phyloP scores from a whole-genome alignment of 2,888 invertebrate genomes.

The Acleris holmiana region DNA sequence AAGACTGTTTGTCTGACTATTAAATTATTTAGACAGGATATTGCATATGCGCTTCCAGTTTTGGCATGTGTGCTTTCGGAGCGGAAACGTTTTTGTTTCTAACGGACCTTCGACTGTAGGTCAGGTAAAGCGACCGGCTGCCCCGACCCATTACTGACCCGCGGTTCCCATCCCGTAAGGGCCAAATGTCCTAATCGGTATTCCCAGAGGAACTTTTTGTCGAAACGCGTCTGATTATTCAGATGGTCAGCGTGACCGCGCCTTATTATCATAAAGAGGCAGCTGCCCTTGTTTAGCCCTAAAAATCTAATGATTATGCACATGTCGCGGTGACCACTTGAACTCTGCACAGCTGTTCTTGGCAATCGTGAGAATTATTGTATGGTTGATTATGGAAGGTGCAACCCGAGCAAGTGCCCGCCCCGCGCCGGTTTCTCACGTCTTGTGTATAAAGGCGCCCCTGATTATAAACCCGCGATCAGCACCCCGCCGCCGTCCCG shows the following conservation, averaged over 20 bases:
- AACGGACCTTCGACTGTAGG: constrained; percentile 64
- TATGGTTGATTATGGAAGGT: constrained; percentile 61
- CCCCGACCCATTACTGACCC: constrained; percentile 49
- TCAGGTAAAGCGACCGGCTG: constrained; percentile 70
- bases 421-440: constrained; percentile 78
- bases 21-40: constrained; percentile 64
- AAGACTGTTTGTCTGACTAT: constrained; percentile 54
- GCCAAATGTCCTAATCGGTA: constrained; percentile 52
- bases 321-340: constrained; percentile 65
- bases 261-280: constrained; percentile 66
- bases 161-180: constrained; percentile 47
- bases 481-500: constrained; percentile 60
- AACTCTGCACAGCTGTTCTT: constrained; percentile 63
- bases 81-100: constrained; percentile 74
- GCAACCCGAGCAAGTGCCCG: constrained; percentile 78
- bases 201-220: constrained; percentile 61
- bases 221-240: constrained; percentile 55
- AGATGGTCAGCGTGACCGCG: constrained; percentile 58
- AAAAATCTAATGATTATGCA: constrained; percentile 78
- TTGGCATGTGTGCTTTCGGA: constrained; percentile 61
- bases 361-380: constrained; percentile 73
- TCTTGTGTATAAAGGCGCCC: constrained; percentile 66
- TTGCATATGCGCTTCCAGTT: constrained; percentile 69
- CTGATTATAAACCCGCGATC: constrained; percentile 77
- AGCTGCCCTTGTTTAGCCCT: constrained; percentile 74